phyloP scores from a whole-genome alignment of 2,888 invertebrate species.

The Danaus chrysippus region DNA sequence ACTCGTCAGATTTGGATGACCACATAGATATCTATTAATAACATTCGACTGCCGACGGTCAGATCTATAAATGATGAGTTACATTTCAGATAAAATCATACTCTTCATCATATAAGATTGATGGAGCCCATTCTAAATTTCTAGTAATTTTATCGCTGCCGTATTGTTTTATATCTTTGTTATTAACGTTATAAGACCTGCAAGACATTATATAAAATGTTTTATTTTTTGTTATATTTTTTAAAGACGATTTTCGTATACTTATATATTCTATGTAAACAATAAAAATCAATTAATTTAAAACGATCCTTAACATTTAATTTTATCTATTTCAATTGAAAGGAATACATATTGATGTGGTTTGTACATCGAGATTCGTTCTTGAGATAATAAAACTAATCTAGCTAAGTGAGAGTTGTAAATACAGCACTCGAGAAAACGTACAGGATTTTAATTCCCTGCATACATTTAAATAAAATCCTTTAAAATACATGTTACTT shows the following conservation, averaged over 20 bases:
- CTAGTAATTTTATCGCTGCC: slow-evolving; percentile 70
- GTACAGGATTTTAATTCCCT: background rate
- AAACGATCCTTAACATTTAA: no score
- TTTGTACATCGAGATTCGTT: no score
- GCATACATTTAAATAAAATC: background rate
- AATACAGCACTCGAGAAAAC: no score
- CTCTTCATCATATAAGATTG: slow-evolving; percentile 69
- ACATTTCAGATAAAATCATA: slow-evolving; percentile 77
- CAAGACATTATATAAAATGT: slow-evolving; percentile 37
- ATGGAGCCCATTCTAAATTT: slow-evolving; percentile 63
- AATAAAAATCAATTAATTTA: no score
- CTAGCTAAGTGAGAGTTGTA: no score
- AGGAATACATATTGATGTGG: no score
- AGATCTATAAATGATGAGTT: slow-evolving; percentile 79
- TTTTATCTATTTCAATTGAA: no score
- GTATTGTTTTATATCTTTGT: slow-evolving; percentile 61
- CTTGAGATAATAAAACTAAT: no score
- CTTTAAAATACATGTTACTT: background rate
- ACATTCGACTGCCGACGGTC: slow-evolving; percentile 71
- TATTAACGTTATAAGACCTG: slow-evolving; percentile 70
- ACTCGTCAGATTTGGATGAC: slow-evolving; percentile 74
- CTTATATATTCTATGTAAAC: no score
- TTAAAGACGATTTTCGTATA: background rate
- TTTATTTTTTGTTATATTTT: slow-evolving; percentile 34
- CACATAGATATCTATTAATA: slow-evolving; percentile 77